phyloP scores from a whole-genome alignment of 2,113 vertebrate species.

The Psephotus haematonotus region DNA sequence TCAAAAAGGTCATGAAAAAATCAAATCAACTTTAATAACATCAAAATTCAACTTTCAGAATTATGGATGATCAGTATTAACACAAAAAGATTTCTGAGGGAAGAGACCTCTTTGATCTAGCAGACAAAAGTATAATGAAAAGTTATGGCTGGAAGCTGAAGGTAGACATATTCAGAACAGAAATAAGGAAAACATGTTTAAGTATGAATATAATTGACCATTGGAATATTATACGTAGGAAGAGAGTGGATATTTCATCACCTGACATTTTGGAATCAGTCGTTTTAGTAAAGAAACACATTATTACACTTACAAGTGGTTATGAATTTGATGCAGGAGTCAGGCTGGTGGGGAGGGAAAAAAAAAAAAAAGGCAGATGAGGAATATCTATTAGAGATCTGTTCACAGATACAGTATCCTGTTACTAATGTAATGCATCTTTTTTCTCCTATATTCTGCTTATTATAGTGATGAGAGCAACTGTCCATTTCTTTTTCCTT shows the following conservation, averaged over 20 bases:
- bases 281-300: not conserved
- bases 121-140: not conserved
- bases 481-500: not conserved
- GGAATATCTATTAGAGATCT: not conserved
- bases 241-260: not conserved
- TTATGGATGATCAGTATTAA: not conserved
- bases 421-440: not conserved
- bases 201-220: not conserved
- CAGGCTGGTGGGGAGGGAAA: accelerated
- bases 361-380: not conserved
- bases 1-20: not conserved
- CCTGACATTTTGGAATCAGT: not conserved
- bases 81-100: not conserved
- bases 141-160: not conserved
- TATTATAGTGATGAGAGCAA: not conserved
- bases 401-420: not conserved
- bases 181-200: not conserved
- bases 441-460: not conserved
- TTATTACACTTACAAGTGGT: not conserved
- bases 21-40: not conserved
- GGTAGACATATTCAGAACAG: not conserved
- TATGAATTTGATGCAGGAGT: not conserved
- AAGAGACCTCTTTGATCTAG: not conserved
- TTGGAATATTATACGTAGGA: not conserved
- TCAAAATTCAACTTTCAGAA: not conserved